Evolutionary conservation across 2,888 invertebrate species (phyloP), one percentile per base, ranked within the genome.

Genomic region (Branchellion lobata): DNA sequence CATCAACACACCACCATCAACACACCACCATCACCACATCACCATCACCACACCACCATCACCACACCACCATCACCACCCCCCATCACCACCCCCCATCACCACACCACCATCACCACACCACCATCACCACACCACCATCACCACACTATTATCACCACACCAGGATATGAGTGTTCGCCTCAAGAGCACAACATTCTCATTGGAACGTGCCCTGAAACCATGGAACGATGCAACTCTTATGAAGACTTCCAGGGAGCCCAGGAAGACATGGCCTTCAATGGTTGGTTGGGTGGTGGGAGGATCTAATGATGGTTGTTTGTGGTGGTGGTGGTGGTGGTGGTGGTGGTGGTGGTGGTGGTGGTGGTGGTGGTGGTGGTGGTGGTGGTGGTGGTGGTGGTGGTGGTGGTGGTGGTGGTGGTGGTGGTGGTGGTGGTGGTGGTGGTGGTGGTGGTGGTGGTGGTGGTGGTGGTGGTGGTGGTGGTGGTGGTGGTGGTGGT

Each of bases 191-290:
- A 40, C 47, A 77, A 77, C 61, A 34, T 77, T 24, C 40, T 77
- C 31, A 65, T 77, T 65, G 65, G 77, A 21, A 61, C 31, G 14
- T 65, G 31, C 27, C 65, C 85, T 82, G 93, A 93, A 86, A 91
- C 92, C 0, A 90, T 94, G 79, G 91, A 92, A 0, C 90, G 93
- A 80, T 92, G 92, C 85, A 93, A 94, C 89, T 93, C 93, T 80
- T 92, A 93, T 82, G 92, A 93, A 84, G 91, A 91, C 85, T 89
- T 91, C 83, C 85, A 86, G 82, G 80, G 83, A 36, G 77, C 71
- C 57, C 36, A 51, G 14, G 79, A 80, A 33, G 82, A 83, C 18
- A 68, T 79, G 40, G 14, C 51, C 24, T 65, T 74, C 29, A 74
- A 79, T 24, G 79, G 81, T 81, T 33, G 36, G 80, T 24, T 14